phyloP scores from a whole-genome alignment of 2,888 invertebrate genomes.

The Caenorhabditis zanzibari region DNA sequence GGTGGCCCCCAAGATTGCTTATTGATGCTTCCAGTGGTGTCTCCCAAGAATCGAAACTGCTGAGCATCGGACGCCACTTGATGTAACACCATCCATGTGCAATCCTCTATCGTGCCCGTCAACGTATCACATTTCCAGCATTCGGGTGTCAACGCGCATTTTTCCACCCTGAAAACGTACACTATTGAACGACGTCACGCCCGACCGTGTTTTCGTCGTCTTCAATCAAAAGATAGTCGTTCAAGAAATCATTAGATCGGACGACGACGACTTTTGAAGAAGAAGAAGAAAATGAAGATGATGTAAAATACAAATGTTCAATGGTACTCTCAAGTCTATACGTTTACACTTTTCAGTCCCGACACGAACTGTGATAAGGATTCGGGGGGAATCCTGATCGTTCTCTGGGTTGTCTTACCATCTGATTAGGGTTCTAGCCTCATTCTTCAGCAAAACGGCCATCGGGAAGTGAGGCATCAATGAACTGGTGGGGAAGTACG shows the following conservation, averaged over 20 bases:
- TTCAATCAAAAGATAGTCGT: slow-evolving; percentile 15
- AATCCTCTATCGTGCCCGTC: slow-evolving; percentile 46
- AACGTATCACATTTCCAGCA: slow-evolving; percentile 65
- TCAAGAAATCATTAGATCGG: slow-evolving; percentile 55
- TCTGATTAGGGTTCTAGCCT: slow-evolving; percentile 48
- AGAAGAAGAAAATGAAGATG: background rate
- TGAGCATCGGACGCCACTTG: slow-evolving; percentile 49
- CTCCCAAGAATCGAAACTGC: slow-evolving; percentile 27
- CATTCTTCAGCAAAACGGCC: slow-evolving; percentile 51
- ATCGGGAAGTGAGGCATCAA: slow-evolving; percentile 50
- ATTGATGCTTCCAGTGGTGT: slow-evolving; percentile 28
- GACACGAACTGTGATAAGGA: slow-evolving; percentile 13
- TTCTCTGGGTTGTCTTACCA: slow-evolving; percentile 53
- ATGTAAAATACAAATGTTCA: slow-evolving; percentile 37
- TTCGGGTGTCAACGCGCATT: slow-evolving; percentile 56
- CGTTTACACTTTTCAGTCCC: slow-evolving; percentile 1
- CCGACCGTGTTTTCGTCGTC: slow-evolving; percentile 36
- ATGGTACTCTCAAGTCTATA: slow-evolving; percentile 31
- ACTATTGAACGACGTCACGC: slow-evolving; percentile 46
- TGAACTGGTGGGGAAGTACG: slow-evolving; percentile 57
- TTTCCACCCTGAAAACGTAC: slow-evolving; percentile 59
- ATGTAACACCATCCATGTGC: slow-evolving; percentile 63
- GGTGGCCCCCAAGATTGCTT: slow-evolving; percentile 67
- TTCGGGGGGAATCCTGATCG: slow-evolving; percentile 24
- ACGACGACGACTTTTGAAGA: slow-evolving; percentile 55